Percentiles rank a stretch among this genome's conserved stretches.
Evolutionary conservation across 2,797 vertebrate species (phyloP).

Genomic region (Gallinago stenura): DNA sequence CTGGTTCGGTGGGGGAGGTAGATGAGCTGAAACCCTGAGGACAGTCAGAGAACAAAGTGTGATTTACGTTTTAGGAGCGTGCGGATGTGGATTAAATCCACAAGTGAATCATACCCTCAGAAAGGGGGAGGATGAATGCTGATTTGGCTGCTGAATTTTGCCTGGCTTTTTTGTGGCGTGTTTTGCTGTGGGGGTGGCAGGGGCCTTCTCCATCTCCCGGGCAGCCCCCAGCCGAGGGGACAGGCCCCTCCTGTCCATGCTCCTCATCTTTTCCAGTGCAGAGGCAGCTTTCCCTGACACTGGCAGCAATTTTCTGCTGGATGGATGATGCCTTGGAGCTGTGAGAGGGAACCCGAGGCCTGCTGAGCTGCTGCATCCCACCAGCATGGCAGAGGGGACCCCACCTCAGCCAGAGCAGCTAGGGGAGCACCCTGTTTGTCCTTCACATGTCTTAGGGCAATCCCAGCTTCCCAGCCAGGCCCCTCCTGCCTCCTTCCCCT

Average conservation of each 20-base stretch:
- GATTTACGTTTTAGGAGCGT: background rate
- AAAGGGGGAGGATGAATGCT: background rate
- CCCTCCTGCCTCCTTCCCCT: background rate
- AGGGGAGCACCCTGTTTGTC: background rate
- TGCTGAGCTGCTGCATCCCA: background rate
- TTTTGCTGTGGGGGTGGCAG: background rate
- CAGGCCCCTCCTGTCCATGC: background rate
- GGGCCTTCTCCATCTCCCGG: background rate
- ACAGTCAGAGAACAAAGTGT: background rate
- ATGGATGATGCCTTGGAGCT: background rate
- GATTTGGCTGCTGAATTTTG: background rate
- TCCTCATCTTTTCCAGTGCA: background rate
- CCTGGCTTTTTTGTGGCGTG: background rate
- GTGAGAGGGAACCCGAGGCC: rapidly evolving
- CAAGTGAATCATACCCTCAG: rapidly evolving
- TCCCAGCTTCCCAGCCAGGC: background rate
- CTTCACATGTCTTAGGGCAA: background rate
- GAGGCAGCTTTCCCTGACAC: background rate
- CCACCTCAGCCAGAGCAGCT: rapidly evolving
- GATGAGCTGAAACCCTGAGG: background rate
- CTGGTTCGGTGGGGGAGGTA: background rate
- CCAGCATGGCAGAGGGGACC: background rate
- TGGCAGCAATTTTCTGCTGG: rapidly evolving
- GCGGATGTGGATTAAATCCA: background rate
- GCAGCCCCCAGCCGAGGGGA: background rate